Base-by-base conservation (phyloP, 37 sponge, comb jelly and placozoan species). In the Corticium candelabrum region DNA sequence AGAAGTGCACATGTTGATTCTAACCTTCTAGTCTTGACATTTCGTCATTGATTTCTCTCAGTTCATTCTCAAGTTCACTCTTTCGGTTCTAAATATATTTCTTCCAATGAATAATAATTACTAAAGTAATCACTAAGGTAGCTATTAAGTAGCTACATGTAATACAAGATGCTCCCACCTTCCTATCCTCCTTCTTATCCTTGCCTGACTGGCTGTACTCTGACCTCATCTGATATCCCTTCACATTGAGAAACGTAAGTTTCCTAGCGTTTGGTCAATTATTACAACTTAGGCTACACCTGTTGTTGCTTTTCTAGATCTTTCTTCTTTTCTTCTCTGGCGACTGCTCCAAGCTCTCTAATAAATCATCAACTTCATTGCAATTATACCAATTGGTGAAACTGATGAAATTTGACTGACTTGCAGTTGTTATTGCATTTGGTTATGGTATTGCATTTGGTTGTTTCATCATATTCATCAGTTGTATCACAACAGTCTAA, bases 401-500 rank as follows among this genome's bases (percentile, higher is more conserved):
- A n/a, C n/a, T n/a, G n/a, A 50, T 27, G 62, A 11, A 50, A 21
- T 21, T 50, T 29, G 33, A 15, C 73, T 4, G 5, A 70, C 73
- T 70, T 70, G 73, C 73, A 70, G 21, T 4, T 29, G 31, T 70
- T 15, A 5, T 7, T 15, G 73, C 73, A 70, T 32, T 70, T 7
- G 5, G 21, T 34, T n/a, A n/a, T 29, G 31, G 5, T 15, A 5
- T 7, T 15, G 73, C 73, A 70, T 32, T 70, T 7, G 5, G 21
- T 34, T 4, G 5, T 7, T 7, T 32, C 73, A 1, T 68, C 79
- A 41, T 79, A 88, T 56, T 96, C 97, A 80, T 96, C 97, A 30
- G 87, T 76, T 0, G 92, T 92, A 80, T 96, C 97, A 56, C 97
- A 96, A 69, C 97, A 96, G 68, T 96, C 73, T 70, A 70, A 4